These are phyloP conservation scores for Napeogenes inachia DNA, from an alignment of 2,888 invertebrate species.

Conservation along the genomic window DNA sequence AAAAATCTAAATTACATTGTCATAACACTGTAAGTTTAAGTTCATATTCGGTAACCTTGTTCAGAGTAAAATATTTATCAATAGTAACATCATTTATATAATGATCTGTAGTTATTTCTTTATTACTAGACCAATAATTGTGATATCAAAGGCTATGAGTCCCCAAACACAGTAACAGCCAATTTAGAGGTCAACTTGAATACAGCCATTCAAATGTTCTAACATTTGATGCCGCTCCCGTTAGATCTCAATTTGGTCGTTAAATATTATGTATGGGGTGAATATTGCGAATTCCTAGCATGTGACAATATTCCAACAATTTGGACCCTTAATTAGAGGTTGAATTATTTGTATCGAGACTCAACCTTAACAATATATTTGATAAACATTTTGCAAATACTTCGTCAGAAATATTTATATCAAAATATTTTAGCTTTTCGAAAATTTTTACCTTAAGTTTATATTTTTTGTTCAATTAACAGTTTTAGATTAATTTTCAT, in stretches of 20 bases:
- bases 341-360: slow-evolving; percentile 2
- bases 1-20: too few species aligned
- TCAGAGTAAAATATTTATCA: too few species aligned
- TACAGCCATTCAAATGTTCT: not conserved
- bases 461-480: not conserved
- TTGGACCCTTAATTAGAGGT: not conserved
- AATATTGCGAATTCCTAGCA: slow-evolving; percentile 6
- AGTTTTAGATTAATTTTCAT: too few species aligned
- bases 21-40: too few species aligned
- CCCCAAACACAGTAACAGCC: not conserved
- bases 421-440: not conserved
- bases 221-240: not conserved
- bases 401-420: not conserved
- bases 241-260: slow-evolving; percentile 3
- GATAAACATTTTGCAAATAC: slow-evolving; percentile 1
- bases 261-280: slow-evolving; percentile 3
- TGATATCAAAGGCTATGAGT: not conserved
- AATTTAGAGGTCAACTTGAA: not conserved
- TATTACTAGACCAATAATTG: too few species aligned
- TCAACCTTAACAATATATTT: not conserved
- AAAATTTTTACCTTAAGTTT: not conserved
- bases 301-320: slow-evolving; percentile 5
- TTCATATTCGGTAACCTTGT: too few species aligned
- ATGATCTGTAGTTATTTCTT: too few species aligned
- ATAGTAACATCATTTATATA: too few species aligned